phyloP scores from a whole-genome alignment of 2,113 vertebrate genomes.

The Rhinolophus ferrumequinum region DNA sequence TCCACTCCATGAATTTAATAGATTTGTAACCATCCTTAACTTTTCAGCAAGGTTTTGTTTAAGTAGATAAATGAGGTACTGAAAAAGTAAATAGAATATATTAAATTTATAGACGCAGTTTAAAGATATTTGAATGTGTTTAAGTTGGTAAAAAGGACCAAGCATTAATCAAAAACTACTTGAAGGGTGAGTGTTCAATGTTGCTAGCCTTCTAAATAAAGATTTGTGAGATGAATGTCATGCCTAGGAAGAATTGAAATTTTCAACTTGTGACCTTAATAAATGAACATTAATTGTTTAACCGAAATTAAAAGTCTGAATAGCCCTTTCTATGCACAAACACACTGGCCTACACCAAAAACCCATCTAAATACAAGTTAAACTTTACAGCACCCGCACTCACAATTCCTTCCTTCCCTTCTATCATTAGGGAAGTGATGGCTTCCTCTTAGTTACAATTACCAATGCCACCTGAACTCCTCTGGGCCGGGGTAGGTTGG shows the following conservation, averaged over 20 bases:
- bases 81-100: conserved; percentile 45
- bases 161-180: conserved; percentile 20
- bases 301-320: neutral
- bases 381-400: neutral
- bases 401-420: neutral
- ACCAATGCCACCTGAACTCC: neutral
- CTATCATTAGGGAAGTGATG: neutral
- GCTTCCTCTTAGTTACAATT: neutral
- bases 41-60: conserved; percentile 44
- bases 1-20: neutral
- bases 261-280: conserved; percentile 17
- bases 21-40: conserved; percentile 28
- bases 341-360: neutral
- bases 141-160: conserved; percentile 22
- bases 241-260: neutral
- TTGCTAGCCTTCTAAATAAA: conserved; percentile 22
- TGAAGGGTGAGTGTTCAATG: neutral
- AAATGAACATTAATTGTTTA: conserved; percentile 21
- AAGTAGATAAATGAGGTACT: conserved; percentile 54
- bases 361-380: neutral
- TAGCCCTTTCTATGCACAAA: neutral
- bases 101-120: conserved; percentile 15
- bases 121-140: conserved; percentile 23
- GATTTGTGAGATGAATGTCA: conserved; percentile 41
- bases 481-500: neutral